Conservation (phyloP, 2,888 invertebrate species). For the Drosophila quinaria region DNA sequence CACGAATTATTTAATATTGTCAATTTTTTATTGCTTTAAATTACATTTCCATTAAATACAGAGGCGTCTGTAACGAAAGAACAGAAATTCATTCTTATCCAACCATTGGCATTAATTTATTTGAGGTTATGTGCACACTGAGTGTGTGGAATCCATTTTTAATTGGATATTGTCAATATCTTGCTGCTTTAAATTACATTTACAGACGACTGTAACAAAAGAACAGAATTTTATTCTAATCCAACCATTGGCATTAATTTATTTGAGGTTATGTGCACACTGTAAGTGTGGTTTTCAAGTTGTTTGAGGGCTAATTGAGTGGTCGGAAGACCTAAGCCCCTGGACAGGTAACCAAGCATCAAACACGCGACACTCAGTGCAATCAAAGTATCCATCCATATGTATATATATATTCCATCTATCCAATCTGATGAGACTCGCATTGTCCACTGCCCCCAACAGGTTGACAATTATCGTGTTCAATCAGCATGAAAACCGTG, state of each 20-base stretch:
- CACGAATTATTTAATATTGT: background rate
- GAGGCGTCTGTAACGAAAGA: no score
- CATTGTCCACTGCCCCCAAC: conserved; percentile 38
- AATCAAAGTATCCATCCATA: conserved; percentile 55
- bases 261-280: conserved; percentile 11
- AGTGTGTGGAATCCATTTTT: background rate
- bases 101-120: background rate
- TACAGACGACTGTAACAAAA: no score
- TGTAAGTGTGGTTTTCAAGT: background rate
- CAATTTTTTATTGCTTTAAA: no score
- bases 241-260: background rate
- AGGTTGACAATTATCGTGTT: conserved; percentile 79
- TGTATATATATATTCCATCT: conserved; percentile 12
- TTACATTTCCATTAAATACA: no score
- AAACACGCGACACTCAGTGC: conserved; percentile 77
- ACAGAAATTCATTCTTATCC: background rate
- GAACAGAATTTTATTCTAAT: background rate
- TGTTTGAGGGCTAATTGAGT: background rate
- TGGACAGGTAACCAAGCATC: conserved; percentile 69
- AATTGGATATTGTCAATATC: background rate
- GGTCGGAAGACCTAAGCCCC: conserved; percentile 50
- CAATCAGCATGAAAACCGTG: conserved; percentile 85
- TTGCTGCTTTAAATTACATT: no score
- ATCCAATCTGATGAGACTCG: conserved; percentile 44
- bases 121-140: conserved; percentile 14